Base-by-base conservation (phyloP, 2,888 invertebrate genomes). In the Sipha maydis region DNA sequence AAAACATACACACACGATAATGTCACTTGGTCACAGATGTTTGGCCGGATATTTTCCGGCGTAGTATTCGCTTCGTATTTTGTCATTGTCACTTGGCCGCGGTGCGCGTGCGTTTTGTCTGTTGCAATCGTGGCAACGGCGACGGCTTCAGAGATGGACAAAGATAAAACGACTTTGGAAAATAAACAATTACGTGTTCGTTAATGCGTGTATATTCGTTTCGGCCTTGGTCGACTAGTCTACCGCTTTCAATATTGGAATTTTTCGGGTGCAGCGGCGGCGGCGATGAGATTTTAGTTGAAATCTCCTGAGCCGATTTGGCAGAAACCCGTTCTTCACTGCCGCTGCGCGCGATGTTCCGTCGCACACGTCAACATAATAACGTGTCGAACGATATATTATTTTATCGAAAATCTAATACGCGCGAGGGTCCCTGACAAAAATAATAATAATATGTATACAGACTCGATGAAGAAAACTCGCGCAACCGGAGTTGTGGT, bases 211-310 rank as follows among this genome's bases (percentile, higher is more conserved):
- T 28, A 17, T 31, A 67, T 76, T 84, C 76, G 61, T 84, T 67
- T 76, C 76, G 76, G 61, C 75, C 84, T 84, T 76, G 84, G 84
- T 76, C 61, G 75, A 84, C 38, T 38, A 76, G 61, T 75, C 19
- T 34, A 34, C 54, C 73, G n/a, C 76, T 76, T 67, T 76, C 76
- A 41, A 76, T 48, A 3, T 76, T 61, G 61, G 56, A 86, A 79
- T 86, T 86, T 56, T 61, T 75, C 80, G 48, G 78, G 41, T 34
- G 41, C 34, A 48, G 48, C 48, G 48, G 41, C 69, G 28, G 28
- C 71, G 78, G 25, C 78, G 78, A 79, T 28, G 56, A 34, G 34
- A 28, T 85, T 79, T 86, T 56, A 8, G 86, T 86, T 14, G 56
- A 85, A 85, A 69, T 78, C 69, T 85, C 85, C 78, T 25, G 34